Base-by-base conservation (phyloP, 2,113 vertebrate genomes). In the Erinaceus europaeus region DNA sequence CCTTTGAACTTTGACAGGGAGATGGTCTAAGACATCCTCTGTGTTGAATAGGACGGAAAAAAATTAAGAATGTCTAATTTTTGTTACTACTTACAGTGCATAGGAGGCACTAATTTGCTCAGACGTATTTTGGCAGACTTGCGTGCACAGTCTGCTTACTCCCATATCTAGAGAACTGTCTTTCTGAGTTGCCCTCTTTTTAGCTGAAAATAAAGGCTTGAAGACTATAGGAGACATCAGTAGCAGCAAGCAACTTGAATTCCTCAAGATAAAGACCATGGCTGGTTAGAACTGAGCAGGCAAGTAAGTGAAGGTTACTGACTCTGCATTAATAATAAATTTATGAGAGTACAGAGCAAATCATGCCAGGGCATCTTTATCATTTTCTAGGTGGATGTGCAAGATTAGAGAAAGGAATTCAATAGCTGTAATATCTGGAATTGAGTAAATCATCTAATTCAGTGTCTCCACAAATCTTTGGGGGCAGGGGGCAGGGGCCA, bases 371-470 rank as follows among this genome's bases (percentile, higher is more conserved):
- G 85, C 76, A 92, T 94, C 83, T 94, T 95, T 95, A 94, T 93
- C 59, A 10, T 94, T 93, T 94, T 94, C 85, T 92, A 93, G 93
- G 93, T 94, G 75, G 87, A 95, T 17, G n/a, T 90, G 91, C 87
- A 91, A 95, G 94, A 93, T 95, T 93, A 96, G 94, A 96, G 95
- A 94, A 91, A 95, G 92, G 94, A 94, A 96, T 96, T 91, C 92
- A 94, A 96, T 95, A 90, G 93, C 57, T 21, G 79, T 90, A 92
- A 94, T 95, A 94, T 95, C 94, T 95, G 91, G 93, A 95, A 94
- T 94, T 94, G 95, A 96, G 93, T 96, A 95, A 96, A 96, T 96
- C 95, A 96, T 95, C 65, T 93, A 91, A 94, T 93, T 94, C 92
- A 69, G 78, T 94, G 91, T 94, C 89, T 96, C 87, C 76, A 91